Base-by-base conservation (phyloP, 2,797 vertebrate genomes). In the Staurois parvus region DNA sequence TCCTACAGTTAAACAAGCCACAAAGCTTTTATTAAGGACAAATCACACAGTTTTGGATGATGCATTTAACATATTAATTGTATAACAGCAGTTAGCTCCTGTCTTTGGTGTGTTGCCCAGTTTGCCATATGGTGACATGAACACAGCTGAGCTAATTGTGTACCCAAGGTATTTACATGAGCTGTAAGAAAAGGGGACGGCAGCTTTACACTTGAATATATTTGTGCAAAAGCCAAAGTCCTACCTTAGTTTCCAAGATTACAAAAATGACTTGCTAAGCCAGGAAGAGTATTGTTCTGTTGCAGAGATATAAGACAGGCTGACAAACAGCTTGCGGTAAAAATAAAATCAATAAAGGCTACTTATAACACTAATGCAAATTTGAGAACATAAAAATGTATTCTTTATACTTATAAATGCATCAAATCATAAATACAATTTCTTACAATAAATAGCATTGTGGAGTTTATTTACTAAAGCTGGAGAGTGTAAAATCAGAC, bases 51-150 rank as follows among this genome's bases (percentile, higher is more conserved):
- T 69, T 32, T 19, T 69, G 37, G 40, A 68, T 48, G 28, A 48
- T 79, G 10, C 21, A 24, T 13, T 11, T 37, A 24, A 40, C 64
- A 78, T 66, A 67, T 42, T 79, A 79, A 79, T 67, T 21, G 17
- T 29, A 67, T 0, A 40, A 72, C 34, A 42, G 70, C 34, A 32
- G 40, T 69, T 30, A 69, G 37, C 4, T 13, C 64, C 34, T 78
- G 7, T 28, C 5, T 79, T 68, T 48, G 77, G 28, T 32, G 26
- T 21, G 3, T 29, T 68, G 77, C 28, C 77, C 19, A 45, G 66
- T 70, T 45, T 79, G 26, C 26, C 78, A 80, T 80, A 34, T 29
- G 68, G 28, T 29, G 32, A 59, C 8, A 52, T 17, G 11, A 28
- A 69, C 21, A 70, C 40, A 56, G 21, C 21, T 48, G 6, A 69